These are phyloP conservation scores for Brachyalestes nurse DNA, from an alignment of 2,797 vertebrate genomes.

Conservation along the genomic window DNA sequence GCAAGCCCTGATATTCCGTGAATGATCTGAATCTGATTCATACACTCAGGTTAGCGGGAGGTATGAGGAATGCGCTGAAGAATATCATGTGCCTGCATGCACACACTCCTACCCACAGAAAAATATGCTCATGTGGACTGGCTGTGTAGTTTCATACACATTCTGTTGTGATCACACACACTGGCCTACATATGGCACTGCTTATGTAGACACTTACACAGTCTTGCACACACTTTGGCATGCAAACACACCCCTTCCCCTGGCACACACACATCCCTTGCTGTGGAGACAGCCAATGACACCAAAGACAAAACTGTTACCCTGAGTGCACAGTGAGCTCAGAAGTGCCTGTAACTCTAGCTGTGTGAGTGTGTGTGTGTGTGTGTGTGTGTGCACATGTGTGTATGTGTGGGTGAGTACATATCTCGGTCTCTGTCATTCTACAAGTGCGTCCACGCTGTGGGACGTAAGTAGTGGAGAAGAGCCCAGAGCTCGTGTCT, in stretches of 20 bases:
- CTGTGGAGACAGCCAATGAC: conserved; percentile 22
- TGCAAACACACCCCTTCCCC: conserved; percentile 12
- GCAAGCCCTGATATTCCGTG: conserved; percentile 50
- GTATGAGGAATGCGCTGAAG: conserved; percentile 25
- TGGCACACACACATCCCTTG: conserved; percentile 42
- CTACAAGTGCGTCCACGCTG: conserved; percentile 19
- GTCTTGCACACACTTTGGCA: neutral
- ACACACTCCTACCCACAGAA: neutral
- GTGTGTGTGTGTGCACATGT: neutral
- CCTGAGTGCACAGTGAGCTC: conserved; percentile 29
- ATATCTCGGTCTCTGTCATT: conserved; percentile 32
- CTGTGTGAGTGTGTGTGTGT: conserved; percentile 30
- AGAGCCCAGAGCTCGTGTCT: conserved; percentile 35
- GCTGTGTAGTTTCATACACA: neutral
- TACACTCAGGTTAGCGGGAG: conserved; percentile 56
- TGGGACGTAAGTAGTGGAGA: neutral
- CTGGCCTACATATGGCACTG: conserved; percentile 1
- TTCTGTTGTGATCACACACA: neutral
- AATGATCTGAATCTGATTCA: conserved; percentile 34
- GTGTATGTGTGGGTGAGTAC: conserved; percentile 35
- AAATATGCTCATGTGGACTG: neutral
- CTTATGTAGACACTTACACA: neutral
- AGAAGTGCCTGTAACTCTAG: conserved; percentile 40
- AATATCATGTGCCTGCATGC: neutral
- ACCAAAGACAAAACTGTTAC: conserved; percentile 36